Conservation (phyloP, 2,113 vertebrate genomes). For the Saguinus imperator region DNA sequence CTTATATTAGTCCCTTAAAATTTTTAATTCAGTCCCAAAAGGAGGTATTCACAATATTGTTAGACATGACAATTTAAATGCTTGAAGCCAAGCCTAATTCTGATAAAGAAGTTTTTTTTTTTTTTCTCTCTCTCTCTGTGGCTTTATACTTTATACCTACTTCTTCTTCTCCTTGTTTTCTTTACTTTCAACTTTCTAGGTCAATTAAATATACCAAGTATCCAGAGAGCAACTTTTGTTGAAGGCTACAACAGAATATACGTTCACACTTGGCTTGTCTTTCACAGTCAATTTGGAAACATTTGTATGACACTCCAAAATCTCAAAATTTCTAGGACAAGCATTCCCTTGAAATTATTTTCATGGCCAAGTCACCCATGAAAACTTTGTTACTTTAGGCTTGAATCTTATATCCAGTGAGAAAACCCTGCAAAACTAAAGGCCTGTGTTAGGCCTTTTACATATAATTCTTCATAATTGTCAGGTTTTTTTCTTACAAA, state of each 20-base stretch:
- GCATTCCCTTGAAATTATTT: not conserved
- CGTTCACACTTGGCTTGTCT: not conserved
- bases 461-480: not conserved
- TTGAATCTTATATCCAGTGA: not conserved
- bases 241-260: not conserved
- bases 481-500: not conserved
- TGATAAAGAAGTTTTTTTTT: not conserved
- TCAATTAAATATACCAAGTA: not conserved
- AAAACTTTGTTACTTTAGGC: not conserved
- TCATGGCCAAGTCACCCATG: not conserved
- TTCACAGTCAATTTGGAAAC: not conserved
- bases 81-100: not conserved
- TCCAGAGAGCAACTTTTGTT: constrained; percentile 10
- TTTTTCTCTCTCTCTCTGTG: not conserved
- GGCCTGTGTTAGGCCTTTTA: not conserved
- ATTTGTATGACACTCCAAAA: not conserved
- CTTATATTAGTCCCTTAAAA: not conserved
- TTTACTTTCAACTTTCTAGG: not conserved
- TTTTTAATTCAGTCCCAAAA: not conserved
- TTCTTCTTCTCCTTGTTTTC: not conserved
- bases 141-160: not conserved
- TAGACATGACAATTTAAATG: not conserved
- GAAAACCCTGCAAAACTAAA: not conserved
- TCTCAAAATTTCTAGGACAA: not conserved
- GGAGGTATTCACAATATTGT: not conserved